Evolutionary conservation across 1,140 invertebrate genomes (phyloP).

Genomic region (Neuroterus valhalla): DNA sequence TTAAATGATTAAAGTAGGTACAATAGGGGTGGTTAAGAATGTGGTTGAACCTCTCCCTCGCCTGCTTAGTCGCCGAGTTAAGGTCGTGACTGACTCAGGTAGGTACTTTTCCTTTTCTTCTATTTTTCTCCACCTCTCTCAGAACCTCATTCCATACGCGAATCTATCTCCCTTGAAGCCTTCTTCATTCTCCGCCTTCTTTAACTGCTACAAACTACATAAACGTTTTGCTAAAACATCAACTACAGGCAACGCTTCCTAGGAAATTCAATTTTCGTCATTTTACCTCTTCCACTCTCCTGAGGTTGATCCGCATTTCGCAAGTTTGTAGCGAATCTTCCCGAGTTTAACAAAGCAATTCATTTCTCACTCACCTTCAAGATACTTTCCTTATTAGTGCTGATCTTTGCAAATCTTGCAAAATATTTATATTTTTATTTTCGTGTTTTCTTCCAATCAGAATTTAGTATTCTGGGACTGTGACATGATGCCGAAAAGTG

Average conservation of each 20-base stretch:
- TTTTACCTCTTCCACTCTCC: no score
- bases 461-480: no score
- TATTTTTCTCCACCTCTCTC: constrained; percentile 27
- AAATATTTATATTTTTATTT: no score
- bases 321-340: no score
- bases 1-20: constrained; percentile 10
- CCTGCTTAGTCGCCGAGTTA: constrained; percentile 34
- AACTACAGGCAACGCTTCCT: background rate
- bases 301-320: no score
- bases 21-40: constrained; percentile 41
- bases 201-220: constrained; percentile 17
- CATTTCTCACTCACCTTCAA: no score
- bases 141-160: constrained; percentile 15
- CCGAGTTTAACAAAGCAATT: no score
- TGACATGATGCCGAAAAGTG: no score
- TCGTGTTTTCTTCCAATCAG: no score
- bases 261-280: constrained; percentile 23
- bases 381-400: no score
- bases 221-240: constrained; percentile 11
- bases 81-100: constrained; percentile 37
- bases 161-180: constrained; percentile 31
- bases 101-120: constrained; percentile 21
- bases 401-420: no score
- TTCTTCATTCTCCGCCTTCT: constrained; percentile 20
- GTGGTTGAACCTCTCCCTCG: constrained; percentile 42